phyloP scores from a whole-genome alignment of 2,888 invertebrate species.

The Ommatoiulus sabulosus region DNA sequence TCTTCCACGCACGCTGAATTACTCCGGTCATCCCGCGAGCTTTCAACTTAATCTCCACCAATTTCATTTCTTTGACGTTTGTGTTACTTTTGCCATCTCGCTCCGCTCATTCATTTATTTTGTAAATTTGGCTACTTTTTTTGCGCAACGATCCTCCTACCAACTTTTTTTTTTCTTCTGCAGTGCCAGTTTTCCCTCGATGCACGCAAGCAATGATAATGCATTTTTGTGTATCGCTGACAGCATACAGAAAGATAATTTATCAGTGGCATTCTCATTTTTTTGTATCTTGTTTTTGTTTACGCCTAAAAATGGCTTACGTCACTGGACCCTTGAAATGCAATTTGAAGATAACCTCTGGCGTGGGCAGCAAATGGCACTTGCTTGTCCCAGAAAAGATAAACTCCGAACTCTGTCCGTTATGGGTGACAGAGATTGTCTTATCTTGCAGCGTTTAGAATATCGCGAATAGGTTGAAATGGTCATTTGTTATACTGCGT shows the following conservation, averaged over 20 bases:
- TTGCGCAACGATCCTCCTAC: neutral
- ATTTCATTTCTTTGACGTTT: constrained; percentile 43
- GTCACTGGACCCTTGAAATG: neutral
- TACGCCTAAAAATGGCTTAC: neutral
- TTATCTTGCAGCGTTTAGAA: neutral
- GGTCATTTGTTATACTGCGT: neutral
- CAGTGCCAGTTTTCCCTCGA: neutral
- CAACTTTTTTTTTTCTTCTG: neutral
- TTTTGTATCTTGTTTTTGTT: neutral
- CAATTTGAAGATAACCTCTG: neutral
- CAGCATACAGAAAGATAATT: constrained; percentile 12
- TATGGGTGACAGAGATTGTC: neutral
- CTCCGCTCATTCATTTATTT: constrained; percentile 13
- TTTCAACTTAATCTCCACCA: constrained; percentile 11
- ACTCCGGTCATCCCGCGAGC: constrained; percentile 27
- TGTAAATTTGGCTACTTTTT: constrained; percentile 37
- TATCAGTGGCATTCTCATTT: constrained; percentile 1
- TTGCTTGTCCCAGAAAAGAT: neutral
- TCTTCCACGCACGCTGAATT: constrained; percentile 3
- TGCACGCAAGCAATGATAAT: neutral
- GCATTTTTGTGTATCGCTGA: constrained; percentile 39
- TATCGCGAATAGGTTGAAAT: neutral
- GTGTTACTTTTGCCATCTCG: constrained; percentile 17
- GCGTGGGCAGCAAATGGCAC: neutral
- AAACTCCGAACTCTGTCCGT: neutral